Conservation (phyloP, 2,888 invertebrate species). For the Mermis nigrescens region DNA sequence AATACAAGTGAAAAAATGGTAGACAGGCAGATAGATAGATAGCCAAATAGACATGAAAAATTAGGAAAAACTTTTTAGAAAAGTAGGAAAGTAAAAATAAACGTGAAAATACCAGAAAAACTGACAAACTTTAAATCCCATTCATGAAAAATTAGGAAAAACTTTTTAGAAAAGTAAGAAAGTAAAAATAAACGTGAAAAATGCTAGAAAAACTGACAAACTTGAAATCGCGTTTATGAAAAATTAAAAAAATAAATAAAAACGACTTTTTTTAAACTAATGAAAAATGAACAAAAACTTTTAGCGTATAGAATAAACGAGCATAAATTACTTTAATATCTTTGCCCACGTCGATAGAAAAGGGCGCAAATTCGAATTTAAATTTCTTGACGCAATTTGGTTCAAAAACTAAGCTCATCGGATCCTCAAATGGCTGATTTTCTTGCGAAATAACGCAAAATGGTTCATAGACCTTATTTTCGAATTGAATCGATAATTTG, state of each 20-base stretch:
- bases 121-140: too few relatives aligned
- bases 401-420: background rate
- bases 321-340: constrained; percentile 7
- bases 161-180: too few relatives aligned
- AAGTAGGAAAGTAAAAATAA: too few relatives aligned
- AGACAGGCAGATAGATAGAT: too few relatives aligned
- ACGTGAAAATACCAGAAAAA: too few relatives aligned
- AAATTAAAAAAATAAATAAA: background rate
- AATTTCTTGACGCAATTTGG: background rate
- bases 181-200: too few relatives aligned
- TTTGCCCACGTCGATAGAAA: constrained; percentile 4
- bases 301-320: background rate
- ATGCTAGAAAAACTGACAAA: too few relatives aligned
- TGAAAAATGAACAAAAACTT: background rate
- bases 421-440: background rate
- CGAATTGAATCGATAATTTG: constrained; percentile 9
- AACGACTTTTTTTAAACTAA: background rate
- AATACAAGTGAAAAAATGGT: too few relatives aligned
- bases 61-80: too few relatives aligned
- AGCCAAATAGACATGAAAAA: too few relatives aligned
- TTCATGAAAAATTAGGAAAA: too few relatives aligned
- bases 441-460: background rate
- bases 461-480: constrained; percentile 3
- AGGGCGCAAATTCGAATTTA: constrained; percentile 5
- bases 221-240: too few relatives aligned